Evolutionary conservation across 2,797 vertebrate species (phyloP), one percentile per base, ranked within the genome.

Genomic region (Phalanger gymnotis): DNA sequence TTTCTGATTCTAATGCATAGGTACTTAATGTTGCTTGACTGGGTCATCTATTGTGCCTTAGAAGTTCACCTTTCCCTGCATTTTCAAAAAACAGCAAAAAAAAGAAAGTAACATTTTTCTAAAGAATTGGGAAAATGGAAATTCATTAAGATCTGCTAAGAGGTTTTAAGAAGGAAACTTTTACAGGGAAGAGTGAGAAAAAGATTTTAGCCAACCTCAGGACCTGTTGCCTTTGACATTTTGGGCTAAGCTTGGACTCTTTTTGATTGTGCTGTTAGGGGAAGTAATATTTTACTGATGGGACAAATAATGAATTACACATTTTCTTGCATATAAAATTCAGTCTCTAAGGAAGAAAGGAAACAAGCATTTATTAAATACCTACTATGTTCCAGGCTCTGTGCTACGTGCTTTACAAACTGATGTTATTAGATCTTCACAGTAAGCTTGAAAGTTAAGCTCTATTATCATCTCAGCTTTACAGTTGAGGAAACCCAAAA

Each of bases 31-130:
- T 53, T 90, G 53, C 47, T 91, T 93, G 93, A 53, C 90, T 92
- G 25, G 2, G 16, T 92, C 56, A 90, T 92, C 52, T 66, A 52
- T 90, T 58, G 93, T n/a, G 51, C n/a, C 40, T 54, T 1, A 66
- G 31, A 13, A 91, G 58, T 93, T 92, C 56, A 90, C 11, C 56
- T 92, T 96, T 92, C 92, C 66, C 61, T 92, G 52, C 31, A 96
- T 94, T 95, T 93, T 25, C 1, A 73, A 40, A 56, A 94, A 94
- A 58, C 27, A 95, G 22, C 30, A 57, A 54, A 93, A 91, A 53
- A n/a, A n/a, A n/a, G n/a, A n/a, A 81, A 40, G 58, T 47, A 90
- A 93, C n/a, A 93, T 92, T 96, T 96, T 96, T 92, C 53, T 5
- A 51, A 53, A 90, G 25, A 92, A 90, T 2, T 93, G 11, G 14